Evolutionary conservation across 2,113 vertebrate species (phyloP).

Genomic region (Manacus vitellinus): DNA sequence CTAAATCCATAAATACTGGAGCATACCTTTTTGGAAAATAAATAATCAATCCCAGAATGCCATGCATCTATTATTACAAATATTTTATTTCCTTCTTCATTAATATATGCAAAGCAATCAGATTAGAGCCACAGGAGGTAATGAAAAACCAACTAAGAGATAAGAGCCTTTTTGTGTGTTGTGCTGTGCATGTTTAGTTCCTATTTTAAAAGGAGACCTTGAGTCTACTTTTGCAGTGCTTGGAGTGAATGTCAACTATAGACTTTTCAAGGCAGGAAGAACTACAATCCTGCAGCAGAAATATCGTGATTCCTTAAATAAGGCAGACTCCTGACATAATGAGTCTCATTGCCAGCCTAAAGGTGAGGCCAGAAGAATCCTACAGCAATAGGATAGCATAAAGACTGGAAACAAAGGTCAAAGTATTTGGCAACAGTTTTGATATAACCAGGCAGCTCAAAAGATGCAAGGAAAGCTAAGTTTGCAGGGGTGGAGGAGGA

Average conservation of each 20-base stretch:
- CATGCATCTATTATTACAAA: background rate
- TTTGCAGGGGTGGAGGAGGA: background rate
- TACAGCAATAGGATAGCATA: background rate
- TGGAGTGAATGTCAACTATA: background rate
- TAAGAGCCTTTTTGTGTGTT: background rate
- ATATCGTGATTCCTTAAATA: background rate
- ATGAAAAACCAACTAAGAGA: constrained; percentile 37
- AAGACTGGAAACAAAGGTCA: constrained; percentile 22
- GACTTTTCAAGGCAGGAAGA: constrained; percentile 6
- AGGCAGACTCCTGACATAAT: background rate
- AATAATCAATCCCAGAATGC: background rate
- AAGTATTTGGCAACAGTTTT: background rate
- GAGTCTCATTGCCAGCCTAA: background rate
- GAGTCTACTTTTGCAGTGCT: background rate
- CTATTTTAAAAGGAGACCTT: constrained; percentile 19
- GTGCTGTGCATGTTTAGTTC: background rate
- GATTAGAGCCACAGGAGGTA: constrained; percentile 44
- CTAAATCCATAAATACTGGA: background rate
- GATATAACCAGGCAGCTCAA: background rate
- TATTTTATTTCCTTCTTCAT: constrained; percentile 34
- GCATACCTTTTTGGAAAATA: background rate
- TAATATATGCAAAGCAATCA: constrained; percentile 53
- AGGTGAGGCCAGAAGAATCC: background rate
- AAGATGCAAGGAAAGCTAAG: background rate
- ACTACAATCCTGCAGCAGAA: background rate